A percentile compares a stretch with the other conserved stretches of the same genome.
These are phyloP conservation scores for Nomada lathburiana DNA, from an alignment of 2,888 invertebrate species.

Conservation along the genomic window DNA sequence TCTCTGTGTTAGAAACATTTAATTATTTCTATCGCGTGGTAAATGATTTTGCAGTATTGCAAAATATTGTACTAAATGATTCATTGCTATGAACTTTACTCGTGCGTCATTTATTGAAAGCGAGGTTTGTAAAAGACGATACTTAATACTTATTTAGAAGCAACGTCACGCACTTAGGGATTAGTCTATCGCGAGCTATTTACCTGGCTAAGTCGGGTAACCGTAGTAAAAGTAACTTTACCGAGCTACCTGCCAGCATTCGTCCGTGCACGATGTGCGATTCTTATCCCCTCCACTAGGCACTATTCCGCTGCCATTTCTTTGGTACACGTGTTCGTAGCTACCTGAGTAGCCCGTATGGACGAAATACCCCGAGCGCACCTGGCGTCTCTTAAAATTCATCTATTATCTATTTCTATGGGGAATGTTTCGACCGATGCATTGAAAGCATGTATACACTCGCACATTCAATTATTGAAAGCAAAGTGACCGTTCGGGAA, in stretches of 20 bases:
- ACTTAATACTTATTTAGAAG: background rate
- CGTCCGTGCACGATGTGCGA: constrained; percentile 55
- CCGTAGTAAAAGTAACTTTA: constrained; percentile 54
- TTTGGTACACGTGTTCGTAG: constrained; percentile 64
- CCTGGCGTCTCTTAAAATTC: constrained; percentile 4
- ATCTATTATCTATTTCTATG: background rate
- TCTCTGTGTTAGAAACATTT: too few relatives aligned
- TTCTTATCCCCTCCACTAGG: constrained; percentile 51
- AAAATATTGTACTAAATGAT: background rate
- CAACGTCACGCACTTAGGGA: constrained; percentile 7
- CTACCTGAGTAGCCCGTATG: constrained; percentile 48
- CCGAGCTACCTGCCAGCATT: constrained; percentile 45
- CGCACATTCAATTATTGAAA: background rate
- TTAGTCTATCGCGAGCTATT: constrained; percentile 14
- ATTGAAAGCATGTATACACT: background rate
- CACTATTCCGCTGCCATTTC: constrained; percentile 29
- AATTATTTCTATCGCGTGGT: background rate
- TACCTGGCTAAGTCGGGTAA: constrained; percentile 26
- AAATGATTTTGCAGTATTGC: background rate
- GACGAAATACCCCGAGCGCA: constrained; percentile 4
- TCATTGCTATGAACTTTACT: background rate
- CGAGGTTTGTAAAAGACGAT: background rate
- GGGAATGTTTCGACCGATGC: background rate
- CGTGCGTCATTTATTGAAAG: background rate
- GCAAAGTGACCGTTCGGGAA: background rate